These are phyloP conservation scores for Ispidina lecontei DNA, from an alignment of 2,797 vertebrate genomes.

Conservation along the genomic window DNA sequence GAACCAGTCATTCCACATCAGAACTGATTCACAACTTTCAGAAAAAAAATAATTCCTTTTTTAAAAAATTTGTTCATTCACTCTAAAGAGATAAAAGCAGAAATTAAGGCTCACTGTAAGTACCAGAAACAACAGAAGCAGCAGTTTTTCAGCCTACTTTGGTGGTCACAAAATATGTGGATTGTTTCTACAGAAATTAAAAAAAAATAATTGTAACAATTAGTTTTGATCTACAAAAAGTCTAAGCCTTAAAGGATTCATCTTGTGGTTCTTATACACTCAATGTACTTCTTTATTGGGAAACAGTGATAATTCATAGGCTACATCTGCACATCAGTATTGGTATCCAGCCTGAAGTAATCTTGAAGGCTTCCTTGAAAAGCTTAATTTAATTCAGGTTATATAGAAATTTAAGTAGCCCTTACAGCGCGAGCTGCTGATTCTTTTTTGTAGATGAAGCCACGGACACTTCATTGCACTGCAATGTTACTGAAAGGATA, in stretches of 20 bases:
- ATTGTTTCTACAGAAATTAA: not conserved
- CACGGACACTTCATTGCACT: not conserved
- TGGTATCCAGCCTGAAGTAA: not conserved
- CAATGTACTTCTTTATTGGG: accelerated
- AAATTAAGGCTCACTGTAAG: not conserved
- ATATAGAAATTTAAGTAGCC: not conserved
- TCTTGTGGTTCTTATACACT: accelerated
- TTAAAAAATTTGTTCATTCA: not conserved
- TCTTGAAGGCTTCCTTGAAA: not conserved
- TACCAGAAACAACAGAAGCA: not conserved
- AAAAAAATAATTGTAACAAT: not conserved
- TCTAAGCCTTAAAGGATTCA: not conserved
- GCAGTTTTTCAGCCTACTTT: not conserved
- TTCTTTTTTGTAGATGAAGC: not conserved
- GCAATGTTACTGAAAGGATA: not conserved
- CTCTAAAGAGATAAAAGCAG: not conserved
- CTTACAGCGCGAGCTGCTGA: not conserved
- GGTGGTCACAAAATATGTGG: not conserved
- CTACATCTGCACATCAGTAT: accelerated
- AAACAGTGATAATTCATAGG: not conserved
- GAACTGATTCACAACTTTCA: not conserved
- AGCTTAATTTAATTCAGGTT: not conserved
- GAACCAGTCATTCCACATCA: not conserved
- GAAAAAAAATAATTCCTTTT: not conserved
- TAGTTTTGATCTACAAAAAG: not conserved